A percentile compares a stretch with the other conserved stretches of the same genome.
phyloP scores from a whole-genome alignment of 1,140 invertebrate genomes.

The Euborellia annulipes region DNA sequence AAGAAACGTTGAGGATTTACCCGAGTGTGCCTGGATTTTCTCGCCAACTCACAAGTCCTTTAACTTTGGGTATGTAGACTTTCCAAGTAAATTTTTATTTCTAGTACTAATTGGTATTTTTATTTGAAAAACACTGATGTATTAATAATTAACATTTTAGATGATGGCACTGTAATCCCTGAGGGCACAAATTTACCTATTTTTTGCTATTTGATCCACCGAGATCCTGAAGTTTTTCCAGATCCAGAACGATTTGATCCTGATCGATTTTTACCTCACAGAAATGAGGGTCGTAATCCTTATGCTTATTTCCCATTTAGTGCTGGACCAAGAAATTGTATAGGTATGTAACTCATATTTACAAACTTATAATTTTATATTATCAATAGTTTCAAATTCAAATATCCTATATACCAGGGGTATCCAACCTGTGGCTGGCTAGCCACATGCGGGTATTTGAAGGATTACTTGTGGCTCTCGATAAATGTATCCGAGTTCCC shows the following conservation, averaged over 20 bases:
- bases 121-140: no score
- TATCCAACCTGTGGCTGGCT: no score
- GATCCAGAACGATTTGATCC: constrained; percentile 61
- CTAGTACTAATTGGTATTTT: no score
- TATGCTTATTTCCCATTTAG: constrained; percentile 59
- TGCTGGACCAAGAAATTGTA: constrained; percentile 58
- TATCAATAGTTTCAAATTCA: no score
- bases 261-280: constrained; percentile 56
- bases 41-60: not conserved
- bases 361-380: no score
- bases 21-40: constrained; percentile 34
- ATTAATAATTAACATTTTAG: no score
- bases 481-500: no score
- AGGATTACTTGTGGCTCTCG: no score
- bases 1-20: constrained; percentile 30
- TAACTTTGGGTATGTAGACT: no score
- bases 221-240: constrained; percentile 43
- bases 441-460: no score
- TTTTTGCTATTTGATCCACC: constrained; percentile 41
- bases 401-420: no score
- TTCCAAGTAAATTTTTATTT: no score
- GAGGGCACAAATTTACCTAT: constrained; percentile 35
- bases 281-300: constrained; percentile 35
- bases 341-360: constrained; percentile 41
- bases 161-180: constrained; percentile 29